A percentile compares a stretch with the other conserved stretches of the same genome.
These are phyloP conservation scores for Myiozetetes cayanensis DNA, from an alignment of 2,113 vertebrate species.

Conservation along the genomic window DNA sequence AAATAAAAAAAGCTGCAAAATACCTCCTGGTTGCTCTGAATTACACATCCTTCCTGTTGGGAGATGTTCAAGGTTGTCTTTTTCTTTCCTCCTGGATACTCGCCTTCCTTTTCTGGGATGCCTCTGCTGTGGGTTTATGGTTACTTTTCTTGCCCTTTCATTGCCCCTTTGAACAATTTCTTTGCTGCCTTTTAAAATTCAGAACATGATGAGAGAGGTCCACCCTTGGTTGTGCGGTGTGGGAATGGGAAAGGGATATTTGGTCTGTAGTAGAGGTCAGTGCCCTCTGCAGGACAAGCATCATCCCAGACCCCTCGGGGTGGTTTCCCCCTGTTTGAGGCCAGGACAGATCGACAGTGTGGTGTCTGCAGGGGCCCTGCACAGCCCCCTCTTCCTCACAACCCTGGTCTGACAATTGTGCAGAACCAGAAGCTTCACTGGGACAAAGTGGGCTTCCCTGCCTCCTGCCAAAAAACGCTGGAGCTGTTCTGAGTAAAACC, in stretches of 20 bases:
- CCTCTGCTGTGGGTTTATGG: not conserved
- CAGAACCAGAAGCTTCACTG: not conserved
- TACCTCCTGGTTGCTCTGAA: not conserved
- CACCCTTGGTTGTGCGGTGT: accelerated
- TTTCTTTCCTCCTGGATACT: not conserved
- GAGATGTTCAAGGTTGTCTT: conserved; percentile 1
- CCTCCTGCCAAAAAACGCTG: not conserved
- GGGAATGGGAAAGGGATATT: not conserved
- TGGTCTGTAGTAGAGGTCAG: accelerated
- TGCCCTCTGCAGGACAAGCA: not conserved
- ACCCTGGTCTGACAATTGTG: not conserved
- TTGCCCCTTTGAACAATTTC: not conserved
- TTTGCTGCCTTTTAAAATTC: not conserved
- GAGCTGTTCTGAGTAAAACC: not conserved
- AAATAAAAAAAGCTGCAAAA: conserved; percentile 19
- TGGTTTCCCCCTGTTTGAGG: not conserved
- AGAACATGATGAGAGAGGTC: not conserved
- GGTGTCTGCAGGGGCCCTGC: not conserved
- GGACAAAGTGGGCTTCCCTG: not conserved
- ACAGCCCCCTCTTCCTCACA: not conserved
- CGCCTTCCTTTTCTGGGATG: not conserved
- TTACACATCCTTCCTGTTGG: not conserved
- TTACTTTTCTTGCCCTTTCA: not conserved
- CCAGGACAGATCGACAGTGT: accelerated
- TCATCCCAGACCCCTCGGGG: accelerated